These are phyloP conservation scores for Acanthurus lineatus DNA, from an alignment of 2,797 vertebrate genomes.

Conservation along the genomic window DNA sequence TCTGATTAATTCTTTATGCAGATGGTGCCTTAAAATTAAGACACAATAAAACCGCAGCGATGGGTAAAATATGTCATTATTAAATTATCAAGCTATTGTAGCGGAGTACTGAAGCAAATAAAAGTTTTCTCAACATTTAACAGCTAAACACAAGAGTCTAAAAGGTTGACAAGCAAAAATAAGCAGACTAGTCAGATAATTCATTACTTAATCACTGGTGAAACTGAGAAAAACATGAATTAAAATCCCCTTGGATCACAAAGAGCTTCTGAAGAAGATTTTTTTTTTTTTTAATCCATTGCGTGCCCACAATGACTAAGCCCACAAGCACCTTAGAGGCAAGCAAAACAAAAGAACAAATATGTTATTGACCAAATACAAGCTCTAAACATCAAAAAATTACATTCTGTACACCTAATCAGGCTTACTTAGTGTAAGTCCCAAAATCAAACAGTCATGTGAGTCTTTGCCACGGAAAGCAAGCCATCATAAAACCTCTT, in stretches of 20 bases:
- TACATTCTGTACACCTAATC: constrained; percentile 60
- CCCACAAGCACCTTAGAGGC: constrained; percentile 58
- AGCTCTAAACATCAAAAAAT: constrained; percentile 50
- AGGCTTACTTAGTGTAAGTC: constrained; percentile 63
- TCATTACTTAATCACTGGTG: constrained; percentile 1
- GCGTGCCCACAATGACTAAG: constrained; percentile 59
- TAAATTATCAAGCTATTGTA: background rate
- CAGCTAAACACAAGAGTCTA: background rate
- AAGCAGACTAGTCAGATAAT: constrained; percentile 1
- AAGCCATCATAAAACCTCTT: constrained; percentile 60
- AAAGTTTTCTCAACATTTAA: background rate
- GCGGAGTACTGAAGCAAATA: background rate
- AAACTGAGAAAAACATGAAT: constrained; percentile 13
- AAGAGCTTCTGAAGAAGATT: background rate
- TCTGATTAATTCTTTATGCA: constrained; percentile 78
- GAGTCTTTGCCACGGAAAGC: constrained; percentile 33
- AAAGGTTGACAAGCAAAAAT: background rate
- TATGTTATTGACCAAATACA: constrained; percentile 64
- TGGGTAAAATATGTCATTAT: background rate
- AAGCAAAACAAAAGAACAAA: constrained; percentile 60
- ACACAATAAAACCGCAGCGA: constrained; percentile 27
- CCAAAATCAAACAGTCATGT: constrained; percentile 56
- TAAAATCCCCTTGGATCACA: constrained; percentile 28
- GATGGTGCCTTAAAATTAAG: constrained; percentile 65
- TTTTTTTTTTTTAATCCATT: constrained; percentile 34